Evolutionary conservation across 2,113 vertebrate genomes (phyloP), one percentile per base, ranked within the genome.

Genomic region (Cyanocitta stelleri): DNA sequence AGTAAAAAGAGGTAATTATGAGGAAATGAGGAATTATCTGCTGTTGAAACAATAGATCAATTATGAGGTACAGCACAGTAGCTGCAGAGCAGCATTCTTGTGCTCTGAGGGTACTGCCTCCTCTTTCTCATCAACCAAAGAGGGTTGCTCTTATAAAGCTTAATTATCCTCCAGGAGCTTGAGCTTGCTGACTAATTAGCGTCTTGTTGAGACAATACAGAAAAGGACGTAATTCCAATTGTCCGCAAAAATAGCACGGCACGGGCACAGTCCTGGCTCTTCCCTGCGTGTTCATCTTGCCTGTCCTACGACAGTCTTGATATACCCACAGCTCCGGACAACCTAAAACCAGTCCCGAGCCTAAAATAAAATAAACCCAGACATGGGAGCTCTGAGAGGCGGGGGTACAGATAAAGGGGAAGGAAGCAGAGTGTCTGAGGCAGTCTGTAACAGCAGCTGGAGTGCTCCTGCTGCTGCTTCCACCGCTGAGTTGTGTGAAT

Each of bases 21-120:
- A 93, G 93, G 96, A 96, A 96, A 94, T 69, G 66, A 93, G 83
- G 71, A 95, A 92, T 95, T 95, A 96, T 90, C 73, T 73, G 73
- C 86, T 92, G 80, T 92, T 94, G 88, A 93, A 93, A 96, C 95
- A 96, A 96, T 77, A 94, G 95, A 94, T 96, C 96, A 94, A 95
- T 93, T 94, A 95, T 18, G 64, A 96, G 68, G 90, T 93, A 74
- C 51, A 51, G 92, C 64, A 63, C 24, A 88, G 92, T 77, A 94
- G 87, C 93, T 92, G 95, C 86, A 62, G 88, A 96, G 80, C 92
- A 92, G 86, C 95, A 94, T 95, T 96, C 93, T 93, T 97, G 58
- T 56, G 69, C 88, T 96, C 92, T 93, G 92, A 96, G 92, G 95
- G 90, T 92, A 92, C 73, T 11, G 73, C 41, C 85, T 93, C 44